Evolutionary conservation across 1,140 invertebrate genomes (phyloP).

Genomic region (Procambarus virginalis): DNA sequence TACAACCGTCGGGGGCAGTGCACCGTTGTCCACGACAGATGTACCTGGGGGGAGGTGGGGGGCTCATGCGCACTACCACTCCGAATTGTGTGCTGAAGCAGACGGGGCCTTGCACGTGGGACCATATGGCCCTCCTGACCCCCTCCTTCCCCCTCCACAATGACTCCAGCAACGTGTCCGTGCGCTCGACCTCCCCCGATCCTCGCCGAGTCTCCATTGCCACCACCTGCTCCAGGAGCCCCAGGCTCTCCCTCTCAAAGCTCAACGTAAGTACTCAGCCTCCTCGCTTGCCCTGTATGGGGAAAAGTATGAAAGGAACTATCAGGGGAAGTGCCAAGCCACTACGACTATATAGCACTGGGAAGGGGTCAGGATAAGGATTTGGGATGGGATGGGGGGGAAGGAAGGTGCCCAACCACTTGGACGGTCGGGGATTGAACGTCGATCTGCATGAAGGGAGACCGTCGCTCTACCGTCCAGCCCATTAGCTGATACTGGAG

Average conservation of each 20-base stretch:
- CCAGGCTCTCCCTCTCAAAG: slow-evolving; percentile 37
- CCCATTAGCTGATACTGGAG: too few species aligned
- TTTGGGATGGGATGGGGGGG: too few species aligned
- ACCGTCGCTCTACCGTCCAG: too few species aligned
- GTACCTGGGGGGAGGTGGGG: slow-evolving; percentile 47
- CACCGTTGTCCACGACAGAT: slow-evolving; percentile 8
- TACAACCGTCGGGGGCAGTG: slow-evolving; percentile 9
- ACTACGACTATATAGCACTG: too few species aligned
- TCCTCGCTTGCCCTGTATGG: too few species aligned
- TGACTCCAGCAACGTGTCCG: slow-evolving; percentile 19
- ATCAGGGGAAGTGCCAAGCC: too few species aligned
- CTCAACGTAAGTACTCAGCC: slow-evolving; percentile 22
- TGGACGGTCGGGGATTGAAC: too few species aligned
- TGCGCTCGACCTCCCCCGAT: slow-evolving; percentile 37
- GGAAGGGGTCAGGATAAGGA: too few species aligned
- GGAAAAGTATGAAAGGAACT: too few species aligned
- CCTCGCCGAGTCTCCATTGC: background rate
- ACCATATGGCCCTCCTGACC: slow-evolving; percentile 37
- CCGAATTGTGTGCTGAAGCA: slow-evolving; percentile 55
- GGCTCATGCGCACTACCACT: slow-evolving; percentile 33
- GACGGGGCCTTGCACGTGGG: slow-evolving; percentile 50
- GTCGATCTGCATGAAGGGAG: too few species aligned
- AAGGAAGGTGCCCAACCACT: too few species aligned
- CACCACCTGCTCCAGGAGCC: slow-evolving; percentile 48
- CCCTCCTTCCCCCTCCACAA: slow-evolving; percentile 46